Conservation (phyloP, 2,888 invertebrate genomes). For the Andricus quercusramuli region DNA sequence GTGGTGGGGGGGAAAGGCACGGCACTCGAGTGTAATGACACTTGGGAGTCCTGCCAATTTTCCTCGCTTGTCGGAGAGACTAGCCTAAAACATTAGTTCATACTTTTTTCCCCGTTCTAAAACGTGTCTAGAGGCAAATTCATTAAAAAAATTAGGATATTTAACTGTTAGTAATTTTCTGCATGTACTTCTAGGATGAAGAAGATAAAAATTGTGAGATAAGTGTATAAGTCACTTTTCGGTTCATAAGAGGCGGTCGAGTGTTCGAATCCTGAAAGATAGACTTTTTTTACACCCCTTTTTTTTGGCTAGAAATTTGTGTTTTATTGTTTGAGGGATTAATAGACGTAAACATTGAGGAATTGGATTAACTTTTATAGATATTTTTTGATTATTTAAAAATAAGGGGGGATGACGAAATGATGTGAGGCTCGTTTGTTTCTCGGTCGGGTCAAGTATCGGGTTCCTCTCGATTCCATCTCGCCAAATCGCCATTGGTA, state of each 20-base stretch:
- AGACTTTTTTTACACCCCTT: background rate
- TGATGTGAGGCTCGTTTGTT: background rate
- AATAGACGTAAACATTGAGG: too few relatives aligned
- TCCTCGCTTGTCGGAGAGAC: background rate
- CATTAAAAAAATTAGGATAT: background rate
- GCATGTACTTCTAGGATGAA: background rate
- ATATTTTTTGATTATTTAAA: background rate
- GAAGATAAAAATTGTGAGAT: too few relatives aligned
- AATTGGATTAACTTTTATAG: background rate
- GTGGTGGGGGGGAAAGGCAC: background rate
- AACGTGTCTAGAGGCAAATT: background rate
- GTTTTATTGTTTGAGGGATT: too few relatives aligned
- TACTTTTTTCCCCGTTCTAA: background rate
- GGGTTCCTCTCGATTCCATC: background rate
- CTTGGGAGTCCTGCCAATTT: conserved; percentile 39
- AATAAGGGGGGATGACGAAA: background rate
- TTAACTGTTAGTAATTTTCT: background rate
- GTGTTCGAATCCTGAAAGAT: background rate
- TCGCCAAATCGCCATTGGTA: background rate
- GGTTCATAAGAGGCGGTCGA: background rate
- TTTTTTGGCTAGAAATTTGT: too few relatives aligned
- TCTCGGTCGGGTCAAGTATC: conserved; percentile 35
- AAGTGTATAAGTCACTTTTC: too few relatives aligned
- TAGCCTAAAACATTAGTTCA: background rate
- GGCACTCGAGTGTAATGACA: conserved; percentile 28